Conservation (phyloP, 2,113 vertebrate species). For the Apodemus sylvaticus region DNA sequence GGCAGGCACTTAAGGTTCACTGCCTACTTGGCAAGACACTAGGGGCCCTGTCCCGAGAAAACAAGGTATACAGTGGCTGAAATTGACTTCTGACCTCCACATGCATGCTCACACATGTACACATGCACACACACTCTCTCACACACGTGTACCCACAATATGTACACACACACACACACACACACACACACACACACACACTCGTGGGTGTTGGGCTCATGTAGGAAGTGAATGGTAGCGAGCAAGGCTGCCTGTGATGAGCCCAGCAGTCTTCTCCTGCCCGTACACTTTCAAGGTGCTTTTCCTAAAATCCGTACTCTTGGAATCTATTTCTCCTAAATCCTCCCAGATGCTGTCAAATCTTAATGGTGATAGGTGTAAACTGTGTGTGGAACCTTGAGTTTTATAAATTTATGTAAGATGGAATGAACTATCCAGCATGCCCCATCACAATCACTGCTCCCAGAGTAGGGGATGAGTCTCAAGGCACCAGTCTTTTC, state of each 20-base stretch:
- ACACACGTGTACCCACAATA: not conserved
- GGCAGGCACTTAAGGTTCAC: not conserved
- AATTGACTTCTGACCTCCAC: not conserved
- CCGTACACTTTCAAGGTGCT: not conserved
- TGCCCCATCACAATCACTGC: not conserved
- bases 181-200: not conserved
- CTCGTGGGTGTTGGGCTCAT: not conserved
- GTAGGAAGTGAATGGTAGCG: rapidly evolving
- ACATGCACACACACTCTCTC: not conserved
- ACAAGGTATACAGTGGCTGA: not conserved
- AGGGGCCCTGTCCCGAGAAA: not conserved
- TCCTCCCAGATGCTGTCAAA: not conserved
- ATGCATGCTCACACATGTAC: not conserved
- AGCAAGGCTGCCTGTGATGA: not conserved
- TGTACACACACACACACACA: not conserved
- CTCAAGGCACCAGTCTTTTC: slow-evolving; percentile 12
- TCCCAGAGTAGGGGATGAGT: not conserved
- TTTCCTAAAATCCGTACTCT: not conserved
- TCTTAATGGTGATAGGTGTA: not conserved
- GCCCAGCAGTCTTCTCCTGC: not conserved
- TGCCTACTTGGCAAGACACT: not conserved
- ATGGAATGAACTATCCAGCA: not conserved
- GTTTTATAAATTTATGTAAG: slow-evolving; percentile 11
- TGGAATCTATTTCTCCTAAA: not conserved
- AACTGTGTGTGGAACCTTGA: not conserved